Conservation (phyloP, 92 coral and sea anemone genomes). For the Metridium senile region DNA sequence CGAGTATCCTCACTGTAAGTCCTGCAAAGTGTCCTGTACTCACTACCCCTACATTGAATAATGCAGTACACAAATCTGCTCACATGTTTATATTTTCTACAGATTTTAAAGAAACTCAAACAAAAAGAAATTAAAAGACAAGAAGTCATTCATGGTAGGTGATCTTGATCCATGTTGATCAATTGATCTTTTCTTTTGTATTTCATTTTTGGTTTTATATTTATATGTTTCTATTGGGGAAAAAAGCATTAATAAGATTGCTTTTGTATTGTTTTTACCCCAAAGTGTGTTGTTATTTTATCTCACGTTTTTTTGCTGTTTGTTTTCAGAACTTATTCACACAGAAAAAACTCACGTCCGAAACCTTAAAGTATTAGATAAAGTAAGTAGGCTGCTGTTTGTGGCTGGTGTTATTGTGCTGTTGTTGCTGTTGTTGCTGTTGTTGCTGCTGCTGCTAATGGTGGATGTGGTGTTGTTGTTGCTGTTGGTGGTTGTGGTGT, state of each 20-base stretch:
- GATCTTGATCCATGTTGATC: background rate
- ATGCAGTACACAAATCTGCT: too few relatives aligned
- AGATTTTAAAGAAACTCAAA: slow-evolving; percentile 77
- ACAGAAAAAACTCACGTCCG: slow-evolving; percentile 98
- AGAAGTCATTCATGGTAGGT: slow-evolving; percentile 92
- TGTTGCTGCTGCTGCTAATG: too few relatives aligned
- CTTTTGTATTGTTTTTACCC: too few relatives aligned
- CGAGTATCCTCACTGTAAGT: too few relatives aligned
- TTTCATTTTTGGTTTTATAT: background rate
- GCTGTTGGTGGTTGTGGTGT: too few relatives aligned
- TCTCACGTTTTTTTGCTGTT: background rate
- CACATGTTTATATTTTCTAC: slow-evolving; percentile 4
- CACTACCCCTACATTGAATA: too few relatives aligned
- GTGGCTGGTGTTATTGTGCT: too few relatives aligned
- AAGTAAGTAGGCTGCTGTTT: slow-evolving; percentile 70
- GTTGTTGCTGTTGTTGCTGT: too few relatives aligned
- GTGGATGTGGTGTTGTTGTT: too few relatives aligned
- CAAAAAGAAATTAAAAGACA: slow-evolving; percentile 90
- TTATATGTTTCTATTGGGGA: too few relatives aligned
- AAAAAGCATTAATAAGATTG: too few relatives aligned
- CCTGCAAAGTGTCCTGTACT: too few relatives aligned
- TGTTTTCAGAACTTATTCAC: slow-evolving; percentile 87
- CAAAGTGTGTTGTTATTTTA: background rate
- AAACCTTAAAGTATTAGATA: slow-evolving; percentile 90
- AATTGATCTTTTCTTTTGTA: background rate